Evolutionary conservation across 2,888 invertebrate species (phyloP).

Genomic region (Ametastegia equiseti): DNA sequence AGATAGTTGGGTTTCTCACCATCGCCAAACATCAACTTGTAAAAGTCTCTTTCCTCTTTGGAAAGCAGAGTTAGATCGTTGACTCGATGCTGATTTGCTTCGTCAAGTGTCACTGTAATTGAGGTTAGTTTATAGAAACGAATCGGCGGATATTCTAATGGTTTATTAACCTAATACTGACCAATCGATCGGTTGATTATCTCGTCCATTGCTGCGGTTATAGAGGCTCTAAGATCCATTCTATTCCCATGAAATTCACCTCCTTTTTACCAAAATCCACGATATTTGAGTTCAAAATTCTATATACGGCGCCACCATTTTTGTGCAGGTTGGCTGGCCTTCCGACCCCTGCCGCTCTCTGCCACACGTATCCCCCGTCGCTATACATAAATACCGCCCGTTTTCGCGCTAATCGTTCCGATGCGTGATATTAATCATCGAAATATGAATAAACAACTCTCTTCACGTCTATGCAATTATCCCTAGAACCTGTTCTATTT

Average conservation of each 20-base stretch:
- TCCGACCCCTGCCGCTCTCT: background rate
- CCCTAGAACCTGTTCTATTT: too few relatives aligned
- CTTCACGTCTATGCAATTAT: too few relatives aligned
- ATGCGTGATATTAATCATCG: too few relatives aligned
- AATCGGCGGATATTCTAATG: background rate
- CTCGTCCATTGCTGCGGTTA: constrained; percentile 1
- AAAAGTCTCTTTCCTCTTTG: constrained; percentile 67
- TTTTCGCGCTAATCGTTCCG: too few relatives aligned
- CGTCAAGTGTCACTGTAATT: constrained; percentile 58
- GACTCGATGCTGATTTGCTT: background rate
- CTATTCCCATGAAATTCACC: background rate
- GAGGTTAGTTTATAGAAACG: constrained; percentile 29
- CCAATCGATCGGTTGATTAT: background rate
- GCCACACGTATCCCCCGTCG: too few relatives aligned
- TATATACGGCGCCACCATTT: constrained; percentile 62
- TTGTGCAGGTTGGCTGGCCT: constrained; percentile 51
- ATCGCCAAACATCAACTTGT: constrained; percentile 66
- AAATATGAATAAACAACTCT: too few relatives aligned
- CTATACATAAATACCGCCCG: too few relatives aligned
- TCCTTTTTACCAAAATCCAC: constrained; percentile 1
- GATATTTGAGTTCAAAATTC: constrained; percentile 59
- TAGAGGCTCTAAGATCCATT: background rate
- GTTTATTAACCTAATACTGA: background rate
- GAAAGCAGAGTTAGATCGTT: constrained; percentile 52
- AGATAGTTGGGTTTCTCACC: constrained; percentile 64